A percentile compares a stretch with the other conserved stretches of the same genome.
Evolutionary conservation across 2,888 invertebrate species (phyloP).

Genomic region (Tupiocoris notatus): DNA sequence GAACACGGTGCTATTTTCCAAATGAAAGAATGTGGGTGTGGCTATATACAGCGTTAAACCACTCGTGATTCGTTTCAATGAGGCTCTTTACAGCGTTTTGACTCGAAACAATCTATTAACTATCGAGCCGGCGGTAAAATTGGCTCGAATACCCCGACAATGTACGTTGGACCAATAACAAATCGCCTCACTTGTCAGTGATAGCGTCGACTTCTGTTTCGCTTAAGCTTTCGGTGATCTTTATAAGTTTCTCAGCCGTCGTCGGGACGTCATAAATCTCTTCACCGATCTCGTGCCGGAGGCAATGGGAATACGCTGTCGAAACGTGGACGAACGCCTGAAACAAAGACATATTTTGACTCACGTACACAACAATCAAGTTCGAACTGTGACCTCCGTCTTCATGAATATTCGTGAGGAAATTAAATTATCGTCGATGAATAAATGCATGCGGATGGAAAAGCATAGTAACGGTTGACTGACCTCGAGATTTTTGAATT

Average conservation of each 20-base stretch:
- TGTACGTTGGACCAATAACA: no score
- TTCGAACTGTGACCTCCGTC: not conserved
- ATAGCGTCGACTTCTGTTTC: conserved; percentile 29
- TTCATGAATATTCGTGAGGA: not conserved
- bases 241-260: conserved; percentile 35
- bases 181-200: conserved; percentile 35
- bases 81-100: no score
- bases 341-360: not conserved
- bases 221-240: conserved; percentile 32
- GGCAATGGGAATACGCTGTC: conserved; percentile 52
- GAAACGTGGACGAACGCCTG: conserved; percentile 52
- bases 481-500: conserved; percentile 38
- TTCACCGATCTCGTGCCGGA: conserved; percentile 25
- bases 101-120: no score
- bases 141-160: no score
- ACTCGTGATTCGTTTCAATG: no score
- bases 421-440: no score
- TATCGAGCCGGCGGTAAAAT: no score
- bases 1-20: no score
- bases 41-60: no score
- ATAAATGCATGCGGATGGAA: no score
- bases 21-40: no score
- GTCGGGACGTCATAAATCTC: conserved; percentile 41
- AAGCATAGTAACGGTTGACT: no score
- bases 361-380: not conserved